Evolutionary conservation across 2,888 invertebrate species (phyloP), one percentile per base, ranked within the genome.

Genomic region (Myathropa florea): DNA sequence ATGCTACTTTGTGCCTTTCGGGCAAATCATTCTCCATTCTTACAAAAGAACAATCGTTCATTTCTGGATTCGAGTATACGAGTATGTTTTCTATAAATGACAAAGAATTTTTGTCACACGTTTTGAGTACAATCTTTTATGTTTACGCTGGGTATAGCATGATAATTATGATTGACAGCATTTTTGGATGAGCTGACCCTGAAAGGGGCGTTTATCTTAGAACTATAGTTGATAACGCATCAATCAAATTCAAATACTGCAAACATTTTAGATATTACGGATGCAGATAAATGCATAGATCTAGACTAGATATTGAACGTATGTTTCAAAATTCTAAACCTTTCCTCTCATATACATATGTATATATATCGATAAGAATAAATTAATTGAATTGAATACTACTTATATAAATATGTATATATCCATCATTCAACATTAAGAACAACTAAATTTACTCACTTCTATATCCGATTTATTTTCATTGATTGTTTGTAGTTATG

Each of bases 151-250:
- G 55, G 21, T 14, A 30, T 2, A 18, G 67, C 65, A 28, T 67
- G 72, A 67, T 83, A 86, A 86, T 86, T 86, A 79, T 86, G 83
- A 86, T 78, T 83, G 86, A 86, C 83, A 79, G 65, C 55, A 77
- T 70, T 85, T 36, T 80, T 36, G 33, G 64, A 70, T 55, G 75
- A 65, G 33, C 6, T 24, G 67, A 24, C 12, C 36, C 30, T 23
- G 70, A 67, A 64, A 72, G 23, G 63, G 84, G 63, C 71, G 71
- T 84, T 67, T 12, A 71, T 39, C 68, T 33, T 55, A 53, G 73
- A 83, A 18, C 18, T 18, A 65, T 76, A 53, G 55, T 61, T 76
- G 64, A 53, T 28, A 61, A 33, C 39, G 57, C 55, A 84, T 84
- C 84, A 71, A 80, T 83, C 83, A 77, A 12, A 28, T 60, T 59